Evolutionary conservation across 37 sponge, comb jelly and placozoan genomes (phyloP), one percentile per base, ranked within the genome.

Genomic region (Diacarnus erythraeanus): DNA sequence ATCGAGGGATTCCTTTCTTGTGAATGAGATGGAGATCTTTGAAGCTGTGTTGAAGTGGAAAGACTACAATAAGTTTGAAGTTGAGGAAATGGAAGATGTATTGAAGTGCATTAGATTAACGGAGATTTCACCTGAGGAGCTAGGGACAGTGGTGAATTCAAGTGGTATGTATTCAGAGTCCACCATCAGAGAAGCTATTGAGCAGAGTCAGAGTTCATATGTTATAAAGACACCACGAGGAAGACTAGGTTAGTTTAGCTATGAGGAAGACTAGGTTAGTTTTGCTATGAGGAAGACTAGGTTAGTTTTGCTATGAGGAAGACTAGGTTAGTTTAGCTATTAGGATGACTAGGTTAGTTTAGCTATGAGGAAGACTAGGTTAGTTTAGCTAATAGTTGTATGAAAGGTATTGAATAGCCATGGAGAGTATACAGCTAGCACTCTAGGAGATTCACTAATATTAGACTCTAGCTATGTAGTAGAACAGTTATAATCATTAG

Each of bases 31-130:
- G 18, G 36, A 64, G 67, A 43, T 78, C 9, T 78, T 78, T 54
- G 1, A 42, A 23, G 78, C 78, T 6, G 68, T 78, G 29, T n/a
- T 8, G 78, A 39, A 42, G 54, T 78, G 78, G 78, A 78, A 34
- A 54, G 68, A 66, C 51, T 43, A 26, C 35, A 78, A 78, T 35
- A n/a, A 43, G 0, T 1, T 78, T 20, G 57, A 30, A 6, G 27
- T 21, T n/a, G 54, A 66, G 29, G 78, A 66, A 8, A 44, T 66
- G 17, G 1, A 2, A 12, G 78, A 78, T 22, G 47, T 78, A 0
- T 26, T 78, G 67, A 21, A 43, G 67, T 78, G 78, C 43, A 67
- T 78, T 22, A 43, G 78, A 15, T 63, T 78, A 15, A 12, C 67
- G 26, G 78, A 78, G 67, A 78, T 78, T 31, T 35, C 78, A 4